A percentile compares a stretch with the other conserved stretches of the same genome.
These are phyloP conservation scores for Napeogenes sylphis DNA, from an alignment of 2,888 invertebrate species.

Conservation along the genomic window DNA sequence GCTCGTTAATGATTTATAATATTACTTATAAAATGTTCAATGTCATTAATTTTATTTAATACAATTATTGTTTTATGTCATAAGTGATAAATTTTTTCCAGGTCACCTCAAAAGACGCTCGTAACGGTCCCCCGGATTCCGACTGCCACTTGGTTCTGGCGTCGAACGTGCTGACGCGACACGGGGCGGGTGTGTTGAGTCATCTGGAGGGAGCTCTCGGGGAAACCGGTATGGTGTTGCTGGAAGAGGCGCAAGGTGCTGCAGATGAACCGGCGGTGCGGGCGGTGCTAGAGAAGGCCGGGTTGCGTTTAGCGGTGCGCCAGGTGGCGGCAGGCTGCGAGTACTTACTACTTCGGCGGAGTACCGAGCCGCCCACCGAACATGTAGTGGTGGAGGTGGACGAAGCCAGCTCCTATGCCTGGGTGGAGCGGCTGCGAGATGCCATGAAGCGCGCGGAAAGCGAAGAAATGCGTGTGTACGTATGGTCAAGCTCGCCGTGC, in stretches of 20 bases:
- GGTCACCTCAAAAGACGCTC: conserved; percentile 76
- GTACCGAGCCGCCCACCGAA: conserved; percentile 58
- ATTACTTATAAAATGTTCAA: not conserved
- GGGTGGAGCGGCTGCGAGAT: conserved; percentile 89
- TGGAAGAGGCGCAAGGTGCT: conserved; percentile 80
- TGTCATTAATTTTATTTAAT: too few species aligned
- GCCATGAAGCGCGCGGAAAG: conserved; percentile 82
- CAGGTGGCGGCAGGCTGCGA: conserved; percentile 78
- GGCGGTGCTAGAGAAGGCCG: conserved; percentile 48
- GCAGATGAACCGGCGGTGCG: conserved; percentile 57
- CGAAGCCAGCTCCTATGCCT: conserved; percentile 81
- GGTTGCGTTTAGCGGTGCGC: conserved; percentile 49
- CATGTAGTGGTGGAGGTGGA: conserved; percentile 80
- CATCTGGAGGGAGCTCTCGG: conserved; percentile 81
- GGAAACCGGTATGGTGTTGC: conserved; percentile 83
- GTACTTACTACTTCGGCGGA: conserved; percentile 82
- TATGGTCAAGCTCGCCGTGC: conserved; percentile 82
- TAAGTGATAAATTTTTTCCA: conserved; percentile 18
- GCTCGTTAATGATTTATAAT: not conserved
- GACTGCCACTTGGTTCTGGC: conserved; percentile 83
- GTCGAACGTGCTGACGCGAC: conserved; percentile 80
- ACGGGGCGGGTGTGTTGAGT: conserved; percentile 70
- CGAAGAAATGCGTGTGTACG: conserved; percentile 79
- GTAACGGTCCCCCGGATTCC: conserved; percentile 77
- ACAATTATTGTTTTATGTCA: too few species aligned